Base-by-base conservation (phyloP, 2,113 vertebrate species). In the Austrofundulus limnaeus region DNA sequence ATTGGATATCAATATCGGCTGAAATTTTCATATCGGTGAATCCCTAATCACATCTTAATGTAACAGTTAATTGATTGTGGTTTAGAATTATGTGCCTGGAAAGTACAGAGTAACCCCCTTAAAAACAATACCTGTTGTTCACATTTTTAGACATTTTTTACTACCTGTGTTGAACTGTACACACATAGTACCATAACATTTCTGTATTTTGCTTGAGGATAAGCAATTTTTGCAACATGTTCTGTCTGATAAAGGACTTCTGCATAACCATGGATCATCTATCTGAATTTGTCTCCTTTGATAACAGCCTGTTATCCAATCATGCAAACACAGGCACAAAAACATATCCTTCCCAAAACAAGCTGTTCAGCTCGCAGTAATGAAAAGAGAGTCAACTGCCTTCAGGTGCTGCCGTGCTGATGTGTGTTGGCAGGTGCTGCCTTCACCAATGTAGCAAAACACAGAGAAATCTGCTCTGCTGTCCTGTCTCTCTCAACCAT, bases 391-490 rank as follows among this genome's bases (percentile, higher is more conserved):
- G 83, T 85, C 73, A 70, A 78, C 72, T 84, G 84, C 71, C 80
- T 90, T 89, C 75, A 86, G 87, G 84, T 85, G 80, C 68, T 70
- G 64, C 73, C 69, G 77, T 49, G 71, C 84, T 88, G 88, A 90
- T 88, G 82, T 75, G 75, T 83, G 84, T 80, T 90, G 89, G 85
- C 86, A 89, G 81, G 55, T 62, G 42, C 81, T 81, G 84, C 85
- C 78, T 85, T 77, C 67, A 67, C 79, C 72, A 69, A 78, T 83
- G 80, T 75, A 71, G 73, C 77, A 75, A 81, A 88, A 88, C 86
- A 88, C 70, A 77, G 81, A 66, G 81, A 85, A 86, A 90, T 88
- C 81, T 89, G 88, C 85, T 87, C 80, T 74, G 85, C 86, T 88
- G 88, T 88, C 85, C 83, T 80, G 85, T 80, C 83, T 71, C 85